Evolutionary conservation across 2,797 vertebrate genomes (phyloP).

Genomic region (Mycteria americana): DNA sequence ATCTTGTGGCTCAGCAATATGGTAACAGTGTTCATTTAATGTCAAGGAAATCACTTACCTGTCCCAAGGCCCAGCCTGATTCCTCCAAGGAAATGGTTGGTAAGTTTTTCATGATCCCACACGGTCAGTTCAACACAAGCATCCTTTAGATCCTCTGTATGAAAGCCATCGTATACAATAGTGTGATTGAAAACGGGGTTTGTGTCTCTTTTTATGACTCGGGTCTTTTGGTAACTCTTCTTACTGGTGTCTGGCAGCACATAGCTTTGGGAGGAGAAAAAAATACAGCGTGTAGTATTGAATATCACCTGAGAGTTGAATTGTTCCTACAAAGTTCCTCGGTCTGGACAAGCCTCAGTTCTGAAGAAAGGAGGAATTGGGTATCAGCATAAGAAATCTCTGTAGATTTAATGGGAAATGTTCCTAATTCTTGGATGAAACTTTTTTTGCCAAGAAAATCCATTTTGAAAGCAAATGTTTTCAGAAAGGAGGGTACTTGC

Average conservation of each 20-base stretch:
- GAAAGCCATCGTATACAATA: constrained; percentile 76
- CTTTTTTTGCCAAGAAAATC: background rate
- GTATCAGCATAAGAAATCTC: background rate
- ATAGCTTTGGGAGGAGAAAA: constrained; percentile 63
- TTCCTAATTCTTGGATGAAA: background rate
- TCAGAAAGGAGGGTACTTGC: background rate
- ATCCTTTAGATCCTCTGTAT: constrained; percentile 73
- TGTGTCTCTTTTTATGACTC: constrained; percentile 70
- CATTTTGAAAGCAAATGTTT: background rate
- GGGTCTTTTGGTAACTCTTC: constrained; percentile 76
- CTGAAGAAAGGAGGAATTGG: background rate
- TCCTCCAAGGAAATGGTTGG: constrained; percentile 76
- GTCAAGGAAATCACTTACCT: constrained; percentile 22
- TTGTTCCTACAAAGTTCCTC: background rate
- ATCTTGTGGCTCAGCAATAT: background rate
- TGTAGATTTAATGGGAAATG: background rate
- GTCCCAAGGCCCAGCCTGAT: constrained; percentile 73
- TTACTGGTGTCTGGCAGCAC: constrained; percentile 77
- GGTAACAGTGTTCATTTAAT: background rate
- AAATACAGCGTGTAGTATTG: background rate
- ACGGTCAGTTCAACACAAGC: constrained; percentile 75
- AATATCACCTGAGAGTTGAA: background rate
- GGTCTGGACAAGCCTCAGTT: background rate
- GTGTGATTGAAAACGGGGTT: constrained; percentile 78
- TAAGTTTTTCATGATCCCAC: constrained; percentile 77